A percentile compares a stretch with the other conserved stretches of the same genome.
phyloP scores from a whole-genome alignment of 2,113 vertebrate species.

The Pyrgilauda ruficollis region DNA sequence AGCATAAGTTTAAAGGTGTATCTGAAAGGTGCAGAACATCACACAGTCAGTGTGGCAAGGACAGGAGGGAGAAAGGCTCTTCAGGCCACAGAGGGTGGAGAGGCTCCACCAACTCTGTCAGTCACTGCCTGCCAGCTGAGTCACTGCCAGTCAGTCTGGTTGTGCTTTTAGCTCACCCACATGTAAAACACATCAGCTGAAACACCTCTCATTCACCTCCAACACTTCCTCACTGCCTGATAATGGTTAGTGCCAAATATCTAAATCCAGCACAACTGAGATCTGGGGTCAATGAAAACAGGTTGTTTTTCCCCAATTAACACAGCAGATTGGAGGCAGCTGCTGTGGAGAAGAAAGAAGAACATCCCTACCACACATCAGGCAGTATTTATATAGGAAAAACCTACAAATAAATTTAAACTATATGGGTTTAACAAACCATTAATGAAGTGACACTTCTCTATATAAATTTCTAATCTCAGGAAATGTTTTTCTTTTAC shows the following conservation, averaged over 20 bases:
- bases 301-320: not conserved
- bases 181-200: not conserved
- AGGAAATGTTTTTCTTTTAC: slow-evolving; percentile 80
- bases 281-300: not conserved
- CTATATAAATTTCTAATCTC: not conserved
- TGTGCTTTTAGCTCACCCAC: not conserved
- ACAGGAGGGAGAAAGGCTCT: not conserved
- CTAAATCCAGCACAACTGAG: not conserved
- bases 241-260: not conserved
- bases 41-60: not conserved
- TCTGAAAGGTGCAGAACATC: slow-evolving; percentile 69
- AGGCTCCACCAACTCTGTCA: not conserved
- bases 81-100: not conserved
- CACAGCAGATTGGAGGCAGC: not conserved
- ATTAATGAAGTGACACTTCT: not conserved
- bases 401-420: not conserved
- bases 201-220: not conserved
- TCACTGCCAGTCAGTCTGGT: not conserved
- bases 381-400: not conserved
- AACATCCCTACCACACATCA: accelerated
- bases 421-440: not conserved
- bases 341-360: not conserved
- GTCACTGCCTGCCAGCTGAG: not conserved
- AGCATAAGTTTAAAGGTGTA: slow-evolving; percentile 94
- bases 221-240: not conserved